phyloP scores from a whole-genome alignment of 2,113 vertebrate species.

The Pelvicachromis taeniatus region DNA sequence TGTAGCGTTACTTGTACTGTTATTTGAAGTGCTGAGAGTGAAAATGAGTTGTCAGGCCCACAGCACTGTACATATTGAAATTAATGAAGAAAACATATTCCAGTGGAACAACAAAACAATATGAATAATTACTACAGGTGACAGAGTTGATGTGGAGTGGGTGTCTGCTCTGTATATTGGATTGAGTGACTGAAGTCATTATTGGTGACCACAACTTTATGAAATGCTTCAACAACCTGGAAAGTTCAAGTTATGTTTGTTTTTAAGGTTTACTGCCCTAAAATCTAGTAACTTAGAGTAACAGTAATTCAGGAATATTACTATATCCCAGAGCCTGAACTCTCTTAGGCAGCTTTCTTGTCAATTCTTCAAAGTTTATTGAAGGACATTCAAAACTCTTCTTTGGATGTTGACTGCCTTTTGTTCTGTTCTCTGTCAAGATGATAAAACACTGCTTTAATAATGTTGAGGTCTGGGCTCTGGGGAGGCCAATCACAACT shows the following conservation, averaged over 20 bases:
- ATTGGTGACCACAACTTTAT: background rate
- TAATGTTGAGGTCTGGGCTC: background rate
- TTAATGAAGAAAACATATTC: slow-evolving; percentile 50
- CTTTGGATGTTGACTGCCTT: background rate
- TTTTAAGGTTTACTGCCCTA: background rate
- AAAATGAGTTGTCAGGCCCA: slow-evolving; percentile 9
- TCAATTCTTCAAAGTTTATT: background rate
- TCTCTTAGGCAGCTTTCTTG: background rate
- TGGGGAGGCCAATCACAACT: background rate
- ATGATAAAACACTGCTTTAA: background rate
- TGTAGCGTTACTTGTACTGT: background rate
- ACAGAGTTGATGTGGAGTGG: background rate
- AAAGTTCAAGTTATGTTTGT: background rate
- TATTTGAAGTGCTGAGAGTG: background rate
- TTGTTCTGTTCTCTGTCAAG: background rate
- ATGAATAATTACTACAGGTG: slow-evolving; percentile 49
- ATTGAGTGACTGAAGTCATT: background rate
- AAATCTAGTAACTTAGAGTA: background rate
- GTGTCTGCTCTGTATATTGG: background rate
- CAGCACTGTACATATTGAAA: slow-evolving; percentile 37
- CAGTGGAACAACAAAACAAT: slow-evolving; percentile 8
- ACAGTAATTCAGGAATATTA: too few relatives aligned
- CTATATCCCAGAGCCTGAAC: background rate
- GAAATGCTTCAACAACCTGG: background rate
- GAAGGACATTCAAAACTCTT: background rate